Evolutionary conservation across 1,140 invertebrate genomes (phyloP), one percentile per base, ranked within the genome.

Genomic region (Araneus ventricosus): DNA sequence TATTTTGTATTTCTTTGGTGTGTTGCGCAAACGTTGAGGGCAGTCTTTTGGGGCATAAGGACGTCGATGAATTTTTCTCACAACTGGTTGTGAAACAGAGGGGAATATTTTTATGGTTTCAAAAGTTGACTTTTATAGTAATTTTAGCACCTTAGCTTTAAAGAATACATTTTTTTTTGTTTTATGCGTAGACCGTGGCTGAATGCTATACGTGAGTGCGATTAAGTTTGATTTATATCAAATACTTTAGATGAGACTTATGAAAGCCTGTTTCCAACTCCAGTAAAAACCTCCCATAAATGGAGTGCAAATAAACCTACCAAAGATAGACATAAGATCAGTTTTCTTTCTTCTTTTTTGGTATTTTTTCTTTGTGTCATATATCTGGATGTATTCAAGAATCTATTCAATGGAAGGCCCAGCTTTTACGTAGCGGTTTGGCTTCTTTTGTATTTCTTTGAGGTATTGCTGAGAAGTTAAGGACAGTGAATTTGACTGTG

Each of bases 281-380:
- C 17, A 2, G 41, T 24, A 41, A 52, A 79, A 89, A 57, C 30
- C n/a, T 61, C 7, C 41, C 41, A 79, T 59, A 89, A 79, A 89
- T 89, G 70, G 70, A 79, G 88, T 45, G 88, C 88, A 89, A 89
- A 89, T 79, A 89, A 37, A 89, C 14, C 41, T 4, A 30, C 27
- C 86, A 79, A 45, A 89, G 87, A 45, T 70, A 61, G 87, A 88
- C 39, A 88, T 88, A 88, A 88, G 63, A 88, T 39, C 37, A 39
- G 39, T 22, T 75, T 45, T 37, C 57, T 34, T 52, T 5, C 45
- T 37, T 75, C 37, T n/a, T 86, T 6, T 3, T 34, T 14, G 14
- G 45, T 52, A 1, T 52, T 2, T 59, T 86, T 10, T 57, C 59
- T 22, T 37, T 86, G 52, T 20, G 41, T 52, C 41, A 57, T 57